Evolutionary conservation across 2,113 vertebrate species (phyloP), one percentile per base, ranked within the genome.

Genomic region (Pedionomus torquatus): DNA sequence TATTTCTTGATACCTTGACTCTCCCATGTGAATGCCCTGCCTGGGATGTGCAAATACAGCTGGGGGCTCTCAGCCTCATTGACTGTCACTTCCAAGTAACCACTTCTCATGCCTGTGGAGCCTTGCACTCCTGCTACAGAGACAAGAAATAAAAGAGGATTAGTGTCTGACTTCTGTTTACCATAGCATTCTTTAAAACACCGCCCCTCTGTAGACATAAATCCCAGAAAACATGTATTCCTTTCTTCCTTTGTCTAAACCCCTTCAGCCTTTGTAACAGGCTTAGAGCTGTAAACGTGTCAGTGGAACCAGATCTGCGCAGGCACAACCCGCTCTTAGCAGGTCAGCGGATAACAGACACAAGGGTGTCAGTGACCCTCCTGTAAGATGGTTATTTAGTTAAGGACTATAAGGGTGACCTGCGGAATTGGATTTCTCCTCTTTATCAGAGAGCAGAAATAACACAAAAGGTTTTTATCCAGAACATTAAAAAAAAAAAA

Each of bases 21-120:
- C 14, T 52, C 48, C 44, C 0, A 2, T 1, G 1, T 21, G 23
- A 76, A 30, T 33, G n/a, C 13, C 35, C 23, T 1, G 63, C 16
- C 31, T 68, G 44, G 43, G 43, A 24, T 77, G 43, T 31, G 60
- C 17, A 58, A 54, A 30, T 28, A 37, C 33, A 64, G 30, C 41
- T 1, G 0, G 68, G 52, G 35, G 26, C 33, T 63, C 54, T 76
- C 25, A 37, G 48, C 33, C 31, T 76, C 1, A 0, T n/a, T 66
- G 37, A 31, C 31, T 71, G n/a, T 43, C 19, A 68, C 31, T 89
- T 18, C n/a, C 26, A 58, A 19, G 26, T 37, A 63, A 63, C 43
- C 33, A 43, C 18, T 89, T 57, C 30, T 78, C 51, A 72, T 76
- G 24, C 37, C 68, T 68, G 24, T 2, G 2, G 52, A 91, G 57